These are phyloP conservation scores for Calliphora vomitoria DNA, from an alignment of 2,888 invertebrate species.

Conservation along the genomic window DNA sequence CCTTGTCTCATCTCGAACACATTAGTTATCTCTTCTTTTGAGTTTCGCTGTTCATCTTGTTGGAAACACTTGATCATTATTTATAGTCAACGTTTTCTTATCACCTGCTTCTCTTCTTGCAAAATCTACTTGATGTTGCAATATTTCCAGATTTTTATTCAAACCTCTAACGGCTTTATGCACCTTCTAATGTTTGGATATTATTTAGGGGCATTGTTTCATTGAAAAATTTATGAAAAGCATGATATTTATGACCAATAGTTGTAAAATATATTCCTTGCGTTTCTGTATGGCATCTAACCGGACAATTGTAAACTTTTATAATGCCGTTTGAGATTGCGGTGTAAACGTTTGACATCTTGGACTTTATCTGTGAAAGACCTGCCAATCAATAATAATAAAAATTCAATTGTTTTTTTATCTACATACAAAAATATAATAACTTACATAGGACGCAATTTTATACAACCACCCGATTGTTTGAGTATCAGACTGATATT, in stretches of 20 bases:
- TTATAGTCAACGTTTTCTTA: constrained; percentile 62
- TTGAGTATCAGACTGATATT: constrained; percentile 92
- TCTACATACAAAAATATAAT: neutral
- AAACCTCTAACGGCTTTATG: constrained; percentile 64
- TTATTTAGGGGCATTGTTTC: constrained; percentile 76
- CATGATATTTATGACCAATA: constrained; percentile 92
- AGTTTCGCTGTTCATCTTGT: constrained; percentile 15
- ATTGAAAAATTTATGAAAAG: constrained; percentile 93
- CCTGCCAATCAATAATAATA: constrained; percentile 85
- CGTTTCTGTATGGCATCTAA: constrained; percentile 91
- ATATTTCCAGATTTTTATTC: constrained; percentile 43
- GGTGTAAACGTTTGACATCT: constrained; percentile 93
- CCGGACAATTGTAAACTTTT: constrained; percentile 89
- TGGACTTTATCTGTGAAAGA: constrained; percentile 92
- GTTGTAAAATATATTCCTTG: constrained; percentile 88
- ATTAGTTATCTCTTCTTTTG: neutral
- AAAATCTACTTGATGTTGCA: constrained; percentile 37
- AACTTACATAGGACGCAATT: constrained; percentile 93
- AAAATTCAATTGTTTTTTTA: neutral
- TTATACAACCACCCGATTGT: constrained; percentile 95
- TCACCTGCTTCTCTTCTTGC: neutral
- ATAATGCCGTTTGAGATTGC: constrained; percentile 89
- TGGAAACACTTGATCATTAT: neutral
- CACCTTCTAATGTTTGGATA: constrained; percentile 58
- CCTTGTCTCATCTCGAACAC: neutral